A percentile compares a stretch with the other conserved stretches of the same genome.
Evolutionary conservation across 2,888 invertebrate genomes (phyloP).

Genomic region (Netelia virgata): DNA sequence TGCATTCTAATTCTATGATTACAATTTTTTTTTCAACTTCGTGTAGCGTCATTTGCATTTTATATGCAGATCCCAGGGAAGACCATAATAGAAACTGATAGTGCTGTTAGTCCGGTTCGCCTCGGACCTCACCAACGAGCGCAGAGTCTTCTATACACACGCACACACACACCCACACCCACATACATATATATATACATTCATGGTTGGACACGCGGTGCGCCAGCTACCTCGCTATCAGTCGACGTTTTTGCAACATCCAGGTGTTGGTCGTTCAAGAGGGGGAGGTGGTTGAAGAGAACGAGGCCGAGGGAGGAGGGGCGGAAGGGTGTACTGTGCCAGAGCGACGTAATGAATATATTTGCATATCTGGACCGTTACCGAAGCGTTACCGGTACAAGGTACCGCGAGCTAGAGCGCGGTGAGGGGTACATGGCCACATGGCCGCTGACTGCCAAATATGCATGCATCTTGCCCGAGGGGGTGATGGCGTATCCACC

Average conservation of each 20-base stretch:
- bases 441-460: constrained; percentile 81
- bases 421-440: constrained; percentile 53
- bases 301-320: constrained; percentile 24
- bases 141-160: constrained; percentile 12
- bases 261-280: constrained; percentile 64
- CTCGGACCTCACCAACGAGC: constrained; percentile 39
- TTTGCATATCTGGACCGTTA: constrained; percentile 84
- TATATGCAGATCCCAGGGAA: constrained; percentile 34
- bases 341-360: constrained; percentile 83
- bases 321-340: constrained; percentile 72
- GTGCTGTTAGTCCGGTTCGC: constrained; percentile 50
- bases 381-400: constrained; percentile 82
- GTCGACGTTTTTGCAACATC: constrained; percentile 71
- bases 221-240: constrained; percentile 60
- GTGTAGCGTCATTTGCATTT: constrained; percentile 32
- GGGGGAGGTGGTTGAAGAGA: constrained; percentile 11
- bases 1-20: constrained; percentile 23
- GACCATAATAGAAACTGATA: constrained; percentile 62
- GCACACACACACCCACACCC: not conserved
- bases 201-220: constrained; percentile 38
- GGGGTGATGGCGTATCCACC: constrained; percentile 73
- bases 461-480: constrained; percentile 82
- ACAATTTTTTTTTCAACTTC: constrained; percentile 12
- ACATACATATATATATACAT: constrained; percentile 1
- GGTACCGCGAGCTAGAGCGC: constrained; percentile 73